Conservation (phyloP, 2,888 invertebrate genomes). For the Drosophila demipolita region DNA sequence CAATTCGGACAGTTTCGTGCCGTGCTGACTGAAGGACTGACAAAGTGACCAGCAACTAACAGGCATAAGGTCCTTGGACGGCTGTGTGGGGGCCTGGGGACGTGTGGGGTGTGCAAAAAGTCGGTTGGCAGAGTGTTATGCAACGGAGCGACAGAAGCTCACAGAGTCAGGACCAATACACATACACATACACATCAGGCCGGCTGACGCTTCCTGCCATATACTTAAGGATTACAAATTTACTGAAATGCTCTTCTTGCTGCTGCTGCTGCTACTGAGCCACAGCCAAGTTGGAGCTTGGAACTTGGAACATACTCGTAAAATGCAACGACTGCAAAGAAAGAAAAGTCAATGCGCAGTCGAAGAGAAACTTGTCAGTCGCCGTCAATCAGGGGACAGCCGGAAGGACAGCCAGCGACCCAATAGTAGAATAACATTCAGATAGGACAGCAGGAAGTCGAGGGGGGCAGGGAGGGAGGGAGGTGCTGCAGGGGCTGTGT, state of each 20-base stretch:
- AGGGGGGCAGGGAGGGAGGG: not conserved
- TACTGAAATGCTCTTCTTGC: slow-evolving; percentile 75
- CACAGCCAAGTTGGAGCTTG: slow-evolving; percentile 45
- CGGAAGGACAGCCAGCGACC: slow-evolving; percentile 65
- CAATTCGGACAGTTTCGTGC: slow-evolving; percentile 31
- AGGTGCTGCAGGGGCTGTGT: not conserved
- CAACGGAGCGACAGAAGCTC: slow-evolving; percentile 46
- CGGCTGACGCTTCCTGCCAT: slow-evolving; percentile 75
- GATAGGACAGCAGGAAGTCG: slow-evolving; percentile 11
- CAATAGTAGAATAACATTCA: slow-evolving; percentile 74
- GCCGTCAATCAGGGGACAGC: slow-evolving; percentile 77
- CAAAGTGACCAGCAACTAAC: slow-evolving; percentile 72
- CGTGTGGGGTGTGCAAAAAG: slow-evolving; percentile 10
- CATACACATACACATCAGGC: slow-evolving; percentile 61
- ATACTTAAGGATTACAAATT: slow-evolving; percentile 82
- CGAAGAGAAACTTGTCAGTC: slow-evolving; percentile 81
- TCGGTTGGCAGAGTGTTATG: slow-evolving; percentile 53
- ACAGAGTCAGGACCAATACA: slow-evolving; percentile 15
- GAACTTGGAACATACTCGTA: slow-evolving; percentile 75
- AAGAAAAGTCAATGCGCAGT: slow-evolving; percentile 77
- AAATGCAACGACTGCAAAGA: slow-evolving; percentile 76
- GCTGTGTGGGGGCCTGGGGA: not conserved
- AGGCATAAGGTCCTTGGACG: slow-evolving; percentile 24
- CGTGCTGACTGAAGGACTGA: slow-evolving; percentile 48
- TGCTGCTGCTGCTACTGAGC: slow-evolving; percentile 38